phyloP scores from a whole-genome alignment of 2,797 vertebrate genomes.

The Liparis tanakae region DNA sequence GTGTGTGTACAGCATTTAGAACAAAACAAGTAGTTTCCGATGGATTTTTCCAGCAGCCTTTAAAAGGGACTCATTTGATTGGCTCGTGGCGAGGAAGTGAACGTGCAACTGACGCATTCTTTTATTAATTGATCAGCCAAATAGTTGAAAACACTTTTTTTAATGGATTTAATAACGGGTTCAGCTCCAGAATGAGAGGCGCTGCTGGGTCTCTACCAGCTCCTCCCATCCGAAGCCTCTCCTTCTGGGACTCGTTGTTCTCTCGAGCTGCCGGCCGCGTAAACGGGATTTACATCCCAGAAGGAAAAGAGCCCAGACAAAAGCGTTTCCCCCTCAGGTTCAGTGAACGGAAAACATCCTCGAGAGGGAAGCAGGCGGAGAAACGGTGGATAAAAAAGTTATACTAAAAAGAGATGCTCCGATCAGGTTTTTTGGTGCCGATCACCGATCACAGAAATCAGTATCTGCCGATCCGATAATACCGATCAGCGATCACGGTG shows the following conservation, averaged over 20 bases:
- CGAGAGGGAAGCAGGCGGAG: background rate
- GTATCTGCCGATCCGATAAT: too few species aligned
- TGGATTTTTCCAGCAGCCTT: background rate
- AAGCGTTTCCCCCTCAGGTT: constrained; percentile 18
- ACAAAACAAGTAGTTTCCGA: background rate
- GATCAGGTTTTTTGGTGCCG: too few species aligned
- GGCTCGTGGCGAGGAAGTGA: too few species aligned
- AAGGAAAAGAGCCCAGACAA: constrained; percentile 31
- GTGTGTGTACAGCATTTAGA: background rate
- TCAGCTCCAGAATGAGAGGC: background rate
- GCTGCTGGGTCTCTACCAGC: background rate
- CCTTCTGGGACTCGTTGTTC: too few species aligned
- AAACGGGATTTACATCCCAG: background rate
- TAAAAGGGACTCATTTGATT: too few species aligned
- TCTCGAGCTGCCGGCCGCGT: background rate
- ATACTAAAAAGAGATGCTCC: background rate
- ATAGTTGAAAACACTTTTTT: too few species aligned
- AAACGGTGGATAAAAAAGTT: constrained; percentile 21
- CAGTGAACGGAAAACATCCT: constrained; percentile 11
- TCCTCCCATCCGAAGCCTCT: too few species aligned
- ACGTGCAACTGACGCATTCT: too few species aligned
- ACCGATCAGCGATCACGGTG: too few species aligned
- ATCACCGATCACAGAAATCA: too few species aligned
- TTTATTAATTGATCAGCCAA: too few species aligned
- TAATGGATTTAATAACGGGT: background rate